phyloP scores from a whole-genome alignment of 2,113 vertebrate species.

The Myocastor coypus region DNA sequence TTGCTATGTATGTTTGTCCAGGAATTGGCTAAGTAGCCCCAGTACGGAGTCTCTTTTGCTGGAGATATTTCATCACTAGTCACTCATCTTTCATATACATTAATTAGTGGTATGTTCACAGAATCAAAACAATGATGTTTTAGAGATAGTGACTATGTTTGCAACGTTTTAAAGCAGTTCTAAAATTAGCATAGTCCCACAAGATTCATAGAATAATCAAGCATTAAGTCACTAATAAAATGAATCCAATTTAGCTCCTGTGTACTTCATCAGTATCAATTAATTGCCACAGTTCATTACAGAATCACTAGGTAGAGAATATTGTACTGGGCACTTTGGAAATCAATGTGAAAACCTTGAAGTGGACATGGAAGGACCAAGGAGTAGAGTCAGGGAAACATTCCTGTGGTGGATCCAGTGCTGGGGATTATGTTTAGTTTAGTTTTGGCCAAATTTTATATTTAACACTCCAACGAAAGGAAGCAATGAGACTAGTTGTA shows the following conservation, averaged over 20 bases:
- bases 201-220: not conserved
- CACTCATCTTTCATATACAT: not conserved
- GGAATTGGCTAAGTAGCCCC: not conserved
- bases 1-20: not conserved
- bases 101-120: not conserved
- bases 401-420: not conserved
- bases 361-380: not conserved
- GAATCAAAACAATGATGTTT: slow-evolving; percentile 35
- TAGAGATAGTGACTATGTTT: not conserved
- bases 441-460: not conserved
- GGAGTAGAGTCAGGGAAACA: not conserved
- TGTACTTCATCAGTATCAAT: not conserved
- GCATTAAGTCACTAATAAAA: slow-evolving; percentile 33
- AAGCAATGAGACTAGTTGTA: not conserved
- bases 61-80: slow-evolving; percentile 12
- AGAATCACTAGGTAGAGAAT: not conserved
- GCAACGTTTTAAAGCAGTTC: not conserved
- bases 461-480: not conserved
- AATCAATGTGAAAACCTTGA: not conserved
- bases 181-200: not conserved
- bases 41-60: not conserved
- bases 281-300: not conserved
- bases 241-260: not conserved
- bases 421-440: not conserved
- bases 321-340: not conserved